Evolutionary conservation across 2,888 invertebrate species (phyloP).

Genomic region (Erebia epiphron): DNA sequence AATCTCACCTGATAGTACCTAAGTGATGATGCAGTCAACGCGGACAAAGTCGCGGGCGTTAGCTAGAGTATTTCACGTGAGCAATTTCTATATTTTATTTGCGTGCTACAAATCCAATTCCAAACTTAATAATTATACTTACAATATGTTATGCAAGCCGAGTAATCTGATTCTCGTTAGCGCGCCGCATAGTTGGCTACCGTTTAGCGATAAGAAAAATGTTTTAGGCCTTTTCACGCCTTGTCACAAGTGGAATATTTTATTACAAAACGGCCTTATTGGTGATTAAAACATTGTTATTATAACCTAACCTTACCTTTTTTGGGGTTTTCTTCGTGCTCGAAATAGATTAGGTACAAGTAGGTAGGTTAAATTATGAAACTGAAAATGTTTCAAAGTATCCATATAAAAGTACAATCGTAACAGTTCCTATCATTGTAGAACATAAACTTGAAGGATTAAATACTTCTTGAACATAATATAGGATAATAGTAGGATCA

Average conservation of each 20-base stretch:
- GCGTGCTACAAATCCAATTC: background rate
- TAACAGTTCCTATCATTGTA: no score
- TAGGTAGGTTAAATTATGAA: no score
- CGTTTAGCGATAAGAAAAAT: constrained; percentile 6
- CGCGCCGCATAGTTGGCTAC: background rate
- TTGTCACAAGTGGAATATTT: background rate
- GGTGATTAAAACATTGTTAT: background rate
- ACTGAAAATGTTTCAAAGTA: no score
- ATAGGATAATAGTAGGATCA: no score
- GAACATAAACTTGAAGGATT: no score
- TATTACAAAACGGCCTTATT: background rate
- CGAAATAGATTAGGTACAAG: no score
- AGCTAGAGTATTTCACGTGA: background rate
- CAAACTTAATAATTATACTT: background rate
- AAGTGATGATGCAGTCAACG: no score
- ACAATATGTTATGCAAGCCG: background rate
- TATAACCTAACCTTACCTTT: background rate
- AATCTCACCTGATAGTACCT: no score
- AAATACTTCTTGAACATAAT: no score
- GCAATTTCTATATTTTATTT: background rate
- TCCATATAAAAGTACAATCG: no score
- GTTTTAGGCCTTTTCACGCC: background rate
- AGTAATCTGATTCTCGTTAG: background rate
- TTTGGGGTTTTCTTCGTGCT: no score
- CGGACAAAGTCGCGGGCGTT: no score